Evolutionary conservation across 2,113 vertebrate genomes (phyloP), one percentile per base, ranked within the genome.

Genomic region (Scalopus aquaticus): DNA sequence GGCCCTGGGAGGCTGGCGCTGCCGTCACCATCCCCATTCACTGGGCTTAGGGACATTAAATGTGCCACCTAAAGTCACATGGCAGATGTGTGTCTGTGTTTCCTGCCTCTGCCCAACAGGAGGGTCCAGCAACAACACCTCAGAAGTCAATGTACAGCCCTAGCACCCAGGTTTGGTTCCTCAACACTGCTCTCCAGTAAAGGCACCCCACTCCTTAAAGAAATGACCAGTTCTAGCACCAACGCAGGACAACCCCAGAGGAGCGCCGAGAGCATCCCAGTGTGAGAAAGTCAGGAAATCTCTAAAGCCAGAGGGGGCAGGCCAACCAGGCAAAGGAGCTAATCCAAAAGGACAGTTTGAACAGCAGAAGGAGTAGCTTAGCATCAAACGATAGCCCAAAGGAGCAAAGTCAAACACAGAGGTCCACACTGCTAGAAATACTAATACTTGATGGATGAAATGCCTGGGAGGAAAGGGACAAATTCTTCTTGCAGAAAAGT

Each of bases 121-220:
- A 70, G n/a, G 42, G 64, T 42, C 26, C 44, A 24, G 51, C 78
- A n/a, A n/a, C 9, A 58, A 35, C 5, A 22, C 3, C 35, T 16
- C 26, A 4, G 8, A 0, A 46, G 60, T 17, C 78, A 10, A 1
- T 3, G 26, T 32, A n/a, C 72, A 32, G 39, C 6, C 2, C 28
- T 35, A 49, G 62, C 2, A 9, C 37, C 54, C 46, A 16, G 54
- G 17, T 42, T n/a, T 80, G 54, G 80, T 26, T n/a, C n/a, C 79
- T 74, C 51, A 54, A 64, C 1, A n/a, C 24, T 20, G 39, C 12
- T 7, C 7, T 42, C 22, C 67, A 37, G 7, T 26, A 1, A 22
- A n/a, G 39, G 51, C 56, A 9, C 15, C 39, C 12, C 0, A 0
- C 4, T n/a, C 82, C 39, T 76, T 56, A 62, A 54, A 60, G 79